phyloP scores from a whole-genome alignment of 2,888 invertebrate genomes.

The Aspidiotus destructor region DNA sequence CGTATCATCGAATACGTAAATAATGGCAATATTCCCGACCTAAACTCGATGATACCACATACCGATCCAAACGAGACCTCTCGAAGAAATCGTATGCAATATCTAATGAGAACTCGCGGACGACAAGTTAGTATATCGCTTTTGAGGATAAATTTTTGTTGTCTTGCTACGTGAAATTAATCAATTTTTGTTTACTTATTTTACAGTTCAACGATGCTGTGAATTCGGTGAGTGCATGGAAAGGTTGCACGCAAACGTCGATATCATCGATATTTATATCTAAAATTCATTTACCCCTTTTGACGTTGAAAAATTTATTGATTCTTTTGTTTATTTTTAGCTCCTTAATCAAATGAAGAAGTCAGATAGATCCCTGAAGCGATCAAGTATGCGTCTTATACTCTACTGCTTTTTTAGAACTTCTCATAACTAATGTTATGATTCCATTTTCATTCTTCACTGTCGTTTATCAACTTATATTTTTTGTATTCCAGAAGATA shows the following conservation, averaged over 20 bases:
- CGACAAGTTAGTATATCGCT: slow-evolving; percentile 17
- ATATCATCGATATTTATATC: too few species aligned
- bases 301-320: background rate
- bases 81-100: slow-evolving; percentile 7
- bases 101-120: slow-evolving; percentile 17
- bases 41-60: slow-evolving; percentile 40
- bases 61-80: slow-evolving; percentile 13
- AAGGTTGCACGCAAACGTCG: too few species aligned
- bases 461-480: background rate
- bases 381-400: slow-evolving; percentile 14
- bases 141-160: too few species aligned
- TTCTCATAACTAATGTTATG: background rate
- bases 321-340: slow-evolving; percentile 4
- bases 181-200: too few species aligned
- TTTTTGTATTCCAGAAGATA: slow-evolving; percentile 4
- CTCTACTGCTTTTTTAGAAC: background rate
- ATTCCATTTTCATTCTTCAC: too few species aligned
- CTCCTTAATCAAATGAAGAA: slow-evolving; percentile 21
- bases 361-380: slow-evolving; percentile 14
- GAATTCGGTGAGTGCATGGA: background rate
- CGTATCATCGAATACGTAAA: slow-evolving; percentile 67
- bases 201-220: background rate
- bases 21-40: slow-evolving; percentile 69
- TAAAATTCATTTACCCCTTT: background rate
- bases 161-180: too few species aligned